Evolutionary conservation across 1,140 invertebrate genomes (phyloP).

Genomic region (Microplitis mediator): DNA sequence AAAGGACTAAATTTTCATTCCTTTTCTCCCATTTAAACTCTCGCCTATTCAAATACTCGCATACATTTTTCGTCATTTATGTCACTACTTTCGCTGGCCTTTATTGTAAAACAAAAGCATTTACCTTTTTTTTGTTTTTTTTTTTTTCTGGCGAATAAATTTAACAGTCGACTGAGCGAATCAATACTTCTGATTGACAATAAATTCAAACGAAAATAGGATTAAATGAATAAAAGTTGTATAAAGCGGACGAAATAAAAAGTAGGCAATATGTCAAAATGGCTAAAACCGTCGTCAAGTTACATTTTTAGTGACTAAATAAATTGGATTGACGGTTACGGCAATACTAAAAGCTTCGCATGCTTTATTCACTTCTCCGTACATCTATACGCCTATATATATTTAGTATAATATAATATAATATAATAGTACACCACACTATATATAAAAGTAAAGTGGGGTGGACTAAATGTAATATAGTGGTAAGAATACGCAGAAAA

Average conservation of each 20-base stretch:
- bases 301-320: conserved; percentile 10
- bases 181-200: too few species aligned
- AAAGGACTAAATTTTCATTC: conserved; percentile 1
- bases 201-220: background rate
- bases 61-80: background rate
- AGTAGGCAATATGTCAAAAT: background rate
- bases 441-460: background rate
- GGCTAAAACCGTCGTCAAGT: background rate
- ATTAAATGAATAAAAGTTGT: background rate
- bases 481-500: conserved; percentile 8
- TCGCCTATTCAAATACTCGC: too few species aligned
- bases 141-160: too few species aligned
- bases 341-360: conserved; percentile 14
- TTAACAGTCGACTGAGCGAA: too few species aligned
- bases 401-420: too few species aligned
- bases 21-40: background rate
- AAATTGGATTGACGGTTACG: conserved; percentile 14
- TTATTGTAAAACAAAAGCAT: too few species aligned
- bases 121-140: too few species aligned
- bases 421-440: too few species aligned
- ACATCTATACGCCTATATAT: too few species aligned
- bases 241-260: background rate
- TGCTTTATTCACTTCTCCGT: background rate
- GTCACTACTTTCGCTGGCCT: too few species aligned
- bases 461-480: conserved; percentile 7